phyloP scores from a whole-genome alignment of 2,888 invertebrate species.

The Neelides folsomi region DNA sequence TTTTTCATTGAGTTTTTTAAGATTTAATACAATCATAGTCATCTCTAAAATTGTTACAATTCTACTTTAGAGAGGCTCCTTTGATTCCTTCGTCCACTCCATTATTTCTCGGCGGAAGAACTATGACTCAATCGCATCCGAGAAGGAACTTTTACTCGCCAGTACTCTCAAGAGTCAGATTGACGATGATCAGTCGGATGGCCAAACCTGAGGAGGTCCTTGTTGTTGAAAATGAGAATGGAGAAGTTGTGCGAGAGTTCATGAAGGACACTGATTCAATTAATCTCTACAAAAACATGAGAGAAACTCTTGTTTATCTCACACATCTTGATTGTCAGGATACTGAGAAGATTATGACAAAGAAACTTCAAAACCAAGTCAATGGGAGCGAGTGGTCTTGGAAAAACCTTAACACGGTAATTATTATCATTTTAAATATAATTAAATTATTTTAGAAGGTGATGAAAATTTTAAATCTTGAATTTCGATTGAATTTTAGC shows the following conservation, averaged over 20 bases:
- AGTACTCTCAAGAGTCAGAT: slow-evolving; percentile 58
- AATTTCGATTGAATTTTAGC: slow-evolving; percentile 36
- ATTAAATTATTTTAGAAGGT: background rate
- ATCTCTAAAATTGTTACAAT: background rate
- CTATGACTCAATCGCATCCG: slow-evolving; percentile 32
- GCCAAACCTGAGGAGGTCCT: slow-evolving; percentile 99
- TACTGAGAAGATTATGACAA: slow-evolving; percentile 97
- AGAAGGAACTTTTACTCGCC: slow-evolving; percentile 63
- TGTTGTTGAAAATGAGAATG: slow-evolving; percentile 99
- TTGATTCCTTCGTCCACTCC: slow-evolving; percentile 33
- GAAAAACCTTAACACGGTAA: slow-evolving; percentile 93
- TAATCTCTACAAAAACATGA: slow-evolving; percentile 98
- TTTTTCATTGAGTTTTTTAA: background rate
- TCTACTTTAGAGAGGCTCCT: background rate
- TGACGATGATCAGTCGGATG: slow-evolving; percentile 98
- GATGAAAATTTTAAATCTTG: background rate
- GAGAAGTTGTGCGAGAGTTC: slow-evolving; percentile 96
- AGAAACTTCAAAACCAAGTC: slow-evolving; percentile 94
- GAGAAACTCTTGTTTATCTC: slow-evolving; percentile 91
- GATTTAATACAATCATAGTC: background rate
- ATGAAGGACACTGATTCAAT: slow-evolving; percentile 99
- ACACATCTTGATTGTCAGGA: slow-evolving; percentile 97
- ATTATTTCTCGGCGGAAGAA: background rate
- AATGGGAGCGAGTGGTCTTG: slow-evolving; percentile 98
- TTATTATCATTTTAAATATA: slow-evolving; percentile 7